Base-by-base conservation (phyloP, 2,888 invertebrate species). In the Dasysyrphus albostriatus region DNA sequence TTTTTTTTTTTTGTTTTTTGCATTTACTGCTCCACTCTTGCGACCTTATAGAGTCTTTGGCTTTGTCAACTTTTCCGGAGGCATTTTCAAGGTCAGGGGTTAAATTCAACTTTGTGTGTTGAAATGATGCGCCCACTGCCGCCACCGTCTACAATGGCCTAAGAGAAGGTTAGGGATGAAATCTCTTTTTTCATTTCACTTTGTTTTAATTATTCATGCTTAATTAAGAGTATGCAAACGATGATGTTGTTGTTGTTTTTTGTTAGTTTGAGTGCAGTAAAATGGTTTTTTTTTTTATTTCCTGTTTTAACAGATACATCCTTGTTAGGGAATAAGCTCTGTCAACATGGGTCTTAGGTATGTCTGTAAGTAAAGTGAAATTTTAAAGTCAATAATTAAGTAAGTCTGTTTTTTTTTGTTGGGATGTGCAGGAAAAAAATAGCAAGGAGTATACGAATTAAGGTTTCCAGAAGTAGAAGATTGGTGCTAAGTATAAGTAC, bases 221-320 rank as follows among this genome's bases (percentile, higher is more conserved):
- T 74, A 83, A 78, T 83, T 83, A 83, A 69, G 73, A 74, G 78
- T 69, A 69, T 83, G 83, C 69, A 78, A 78, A 83, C 74, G 61
- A 34, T 47, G n/a, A 34, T 47, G 10, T 34, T 32, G n/a, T 65
- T 47, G 9, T 47, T 44, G 14, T 42, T 63, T 79, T 65, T 67
- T 29, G 61, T 58, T 54, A 61, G 44, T 37, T 81, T 69, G 75
- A 75, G 51, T 69, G 51, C 67, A 69, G 47, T 75, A 61, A 75
- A 59, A 65, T 59, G n/a, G 61, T 29, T 74, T 51, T 9, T 19
- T 70, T 58, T 58, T 34, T 3, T 44, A 3, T 44, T n/a, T 2
- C 8, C 9, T n/a, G n/a, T n/a, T n/a, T n/a, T n/a, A n/a, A n/a
- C n/a, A 16, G 7, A 8, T 12, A 34, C 5, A 58, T 16, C 34